Conservation (phyloP, 2,888 invertebrate genomes). For the Ecdyonurus torrentis region DNA sequence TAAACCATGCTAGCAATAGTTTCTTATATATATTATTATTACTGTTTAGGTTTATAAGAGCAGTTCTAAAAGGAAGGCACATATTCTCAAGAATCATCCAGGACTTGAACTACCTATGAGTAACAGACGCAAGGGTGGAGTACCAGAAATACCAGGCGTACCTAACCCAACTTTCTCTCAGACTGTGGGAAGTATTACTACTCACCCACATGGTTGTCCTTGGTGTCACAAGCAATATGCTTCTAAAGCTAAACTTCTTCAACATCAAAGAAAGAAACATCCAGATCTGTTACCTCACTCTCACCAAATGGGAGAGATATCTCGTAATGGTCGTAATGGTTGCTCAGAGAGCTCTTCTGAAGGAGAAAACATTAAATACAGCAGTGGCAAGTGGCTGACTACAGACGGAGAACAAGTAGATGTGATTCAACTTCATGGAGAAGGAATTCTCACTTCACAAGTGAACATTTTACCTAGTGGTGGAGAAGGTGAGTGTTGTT, state of each 20-base stretch:
- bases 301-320: conserved; percentile 14
- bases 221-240: conserved; percentile 82
- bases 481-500: not conserved
- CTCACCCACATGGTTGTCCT: conserved; percentile 50
- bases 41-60: conserved; percentile 58
- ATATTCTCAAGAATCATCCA: conserved; percentile 69
- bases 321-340: not conserved
- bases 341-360: not conserved
- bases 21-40: no score
- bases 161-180: conserved; percentile 47
- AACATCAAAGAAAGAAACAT: conserved; percentile 32
- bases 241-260: conserved; percentile 43
- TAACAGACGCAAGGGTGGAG: conserved; percentile 19
- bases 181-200: conserved; percentile 54
- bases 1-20: no score
- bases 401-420: not conserved
- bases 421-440: not conserved
- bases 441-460: not conserved
- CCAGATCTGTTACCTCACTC: conserved; percentile 17
- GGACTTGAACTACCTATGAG: conserved; percentile 45
- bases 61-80: conserved; percentile 66
- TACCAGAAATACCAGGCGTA: conserved; percentile 28
- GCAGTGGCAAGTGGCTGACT: not conserved
- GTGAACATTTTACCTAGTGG: not conserved
- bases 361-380: not conserved